A percentile compares a stretch with the other conserved stretches of the same genome.
These are phyloP conservation scores for Lepus oiostolus DNA, from an alignment of 2,797 vertebrate species.

Conservation along the genomic window DNA sequence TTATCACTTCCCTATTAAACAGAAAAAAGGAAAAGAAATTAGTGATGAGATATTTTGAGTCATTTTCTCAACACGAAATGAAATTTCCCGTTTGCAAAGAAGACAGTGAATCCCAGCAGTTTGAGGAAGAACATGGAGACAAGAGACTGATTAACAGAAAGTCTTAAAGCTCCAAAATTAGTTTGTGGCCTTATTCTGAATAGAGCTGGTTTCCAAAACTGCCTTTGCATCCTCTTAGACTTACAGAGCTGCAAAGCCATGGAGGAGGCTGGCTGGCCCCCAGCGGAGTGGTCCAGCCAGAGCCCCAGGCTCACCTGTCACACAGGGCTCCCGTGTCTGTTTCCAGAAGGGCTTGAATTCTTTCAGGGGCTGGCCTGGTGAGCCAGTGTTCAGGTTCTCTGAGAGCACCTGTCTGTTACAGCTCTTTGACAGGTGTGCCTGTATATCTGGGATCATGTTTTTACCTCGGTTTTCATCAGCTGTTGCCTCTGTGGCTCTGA, in stretches of 20 bases:
- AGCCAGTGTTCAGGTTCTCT: neutral
- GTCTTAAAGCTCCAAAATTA: neutral
- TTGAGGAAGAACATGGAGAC: conserved; percentile 29
- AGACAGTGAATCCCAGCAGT: conserved; percentile 34
- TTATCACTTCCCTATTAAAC: neutral
- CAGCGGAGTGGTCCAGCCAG: neutral
- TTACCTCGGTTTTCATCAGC: neutral
- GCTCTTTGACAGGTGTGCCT: neutral
- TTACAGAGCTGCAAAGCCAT: neutral
- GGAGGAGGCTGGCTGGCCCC: neutral
- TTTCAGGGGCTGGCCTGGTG: neutral
- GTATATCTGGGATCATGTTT: neutral
- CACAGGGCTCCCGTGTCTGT: neutral
- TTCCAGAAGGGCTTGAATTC: conserved; percentile 8
- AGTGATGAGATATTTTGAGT: neutral
- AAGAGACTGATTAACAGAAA: neutral
- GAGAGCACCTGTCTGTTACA: neutral
- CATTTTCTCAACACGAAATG: neutral
- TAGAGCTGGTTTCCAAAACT: neutral
- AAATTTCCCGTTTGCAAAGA: neutral
- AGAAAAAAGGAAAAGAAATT: neutral
- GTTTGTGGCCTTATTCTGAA: neutral
- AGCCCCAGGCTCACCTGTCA: neutral
- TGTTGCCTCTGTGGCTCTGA: neutral
- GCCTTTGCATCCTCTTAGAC: neutral